phyloP scores from a whole-genome alignment of 1,140 invertebrate species.

The Ylistrum balloti region DNA sequence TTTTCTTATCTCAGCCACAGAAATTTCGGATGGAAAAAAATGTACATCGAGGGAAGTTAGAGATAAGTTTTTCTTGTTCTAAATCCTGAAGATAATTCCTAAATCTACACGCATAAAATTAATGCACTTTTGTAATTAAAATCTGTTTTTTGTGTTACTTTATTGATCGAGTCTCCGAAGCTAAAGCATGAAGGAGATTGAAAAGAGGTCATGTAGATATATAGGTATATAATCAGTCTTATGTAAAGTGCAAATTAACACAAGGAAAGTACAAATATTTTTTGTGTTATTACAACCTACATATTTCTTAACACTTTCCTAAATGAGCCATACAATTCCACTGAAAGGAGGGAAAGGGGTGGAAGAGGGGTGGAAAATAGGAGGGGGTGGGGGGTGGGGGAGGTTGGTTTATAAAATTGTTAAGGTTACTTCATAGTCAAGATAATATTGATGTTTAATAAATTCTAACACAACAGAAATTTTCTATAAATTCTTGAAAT shows the following conservation, averaged over 20 bases:
- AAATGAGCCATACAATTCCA: background rate
- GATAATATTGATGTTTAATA: background rate
- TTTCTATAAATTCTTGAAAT: background rate
- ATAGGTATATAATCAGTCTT: background rate
- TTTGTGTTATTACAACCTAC: background rate
- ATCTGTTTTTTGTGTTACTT: constrained; percentile 10
- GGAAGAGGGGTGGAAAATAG: too few species aligned
- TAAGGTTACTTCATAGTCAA: background rate
- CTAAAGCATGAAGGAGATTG: background rate
- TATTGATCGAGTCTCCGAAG: constrained; percentile 8
- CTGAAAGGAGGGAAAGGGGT: background rate
- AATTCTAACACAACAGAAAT: background rate
- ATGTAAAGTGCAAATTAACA: constrained; percentile 26
- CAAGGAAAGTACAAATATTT: background rate
- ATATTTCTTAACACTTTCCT: background rate
- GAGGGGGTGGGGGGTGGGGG: too few species aligned
- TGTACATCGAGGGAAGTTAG: background rate
- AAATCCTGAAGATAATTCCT: background rate
- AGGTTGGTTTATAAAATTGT: too few species aligned
- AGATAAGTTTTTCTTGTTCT: constrained; percentile 12
- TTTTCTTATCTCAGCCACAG: constrained; percentile 6
- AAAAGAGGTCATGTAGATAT: background rate
- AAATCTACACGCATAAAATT: background rate
- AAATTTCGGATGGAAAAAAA: constrained; percentile 27
- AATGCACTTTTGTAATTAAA: constrained; percentile 40